Conservation (phyloP, 1,140 invertebrate species). For the Batillaria attramentaria region DNA sequence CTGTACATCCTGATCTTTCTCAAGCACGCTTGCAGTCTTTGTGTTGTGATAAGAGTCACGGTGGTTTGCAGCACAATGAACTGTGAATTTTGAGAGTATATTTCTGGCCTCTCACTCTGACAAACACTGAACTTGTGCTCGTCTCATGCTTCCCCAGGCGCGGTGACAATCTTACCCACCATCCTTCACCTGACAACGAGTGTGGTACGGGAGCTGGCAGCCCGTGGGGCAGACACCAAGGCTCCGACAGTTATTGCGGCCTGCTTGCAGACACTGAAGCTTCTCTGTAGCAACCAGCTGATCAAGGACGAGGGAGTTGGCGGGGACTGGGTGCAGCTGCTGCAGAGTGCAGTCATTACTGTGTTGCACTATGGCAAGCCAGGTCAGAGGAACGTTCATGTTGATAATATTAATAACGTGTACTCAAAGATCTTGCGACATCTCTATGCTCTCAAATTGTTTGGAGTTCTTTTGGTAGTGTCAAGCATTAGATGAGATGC, state of each 20-base stretch:
- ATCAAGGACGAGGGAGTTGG: conserved; percentile 77
- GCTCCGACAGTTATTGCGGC: conserved; percentile 76
- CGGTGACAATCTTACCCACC: conserved; percentile 89
- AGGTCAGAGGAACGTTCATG: conserved; percentile 67
- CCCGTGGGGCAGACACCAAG: conserved; percentile 70
- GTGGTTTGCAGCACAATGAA: no score
- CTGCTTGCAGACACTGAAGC: conserved; percentile 81
- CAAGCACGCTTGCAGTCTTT: no score
- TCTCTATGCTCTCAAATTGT: no score
- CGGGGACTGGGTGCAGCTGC: conserved; percentile 82
- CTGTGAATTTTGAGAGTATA: no score
- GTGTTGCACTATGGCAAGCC: conserved; percentile 92
- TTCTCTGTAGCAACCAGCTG: conserved; percentile 79
- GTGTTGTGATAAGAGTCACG: no score
- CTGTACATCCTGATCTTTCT: no score
- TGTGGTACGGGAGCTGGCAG: conserved; percentile 85
- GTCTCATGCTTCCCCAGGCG: conserved; percentile 76
- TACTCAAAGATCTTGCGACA: no score
- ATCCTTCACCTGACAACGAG: conserved; percentile 93
- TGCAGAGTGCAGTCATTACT: conserved; percentile 90
- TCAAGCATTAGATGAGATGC: no score
- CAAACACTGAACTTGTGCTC: no score
- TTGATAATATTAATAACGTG: no score
- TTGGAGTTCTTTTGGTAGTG: no score
- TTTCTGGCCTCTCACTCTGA: no score